These are phyloP conservation scores for Armadillidium nasatum DNA, from an alignment of 1,140 invertebrate genomes.

Conservation along the genomic window DNA sequence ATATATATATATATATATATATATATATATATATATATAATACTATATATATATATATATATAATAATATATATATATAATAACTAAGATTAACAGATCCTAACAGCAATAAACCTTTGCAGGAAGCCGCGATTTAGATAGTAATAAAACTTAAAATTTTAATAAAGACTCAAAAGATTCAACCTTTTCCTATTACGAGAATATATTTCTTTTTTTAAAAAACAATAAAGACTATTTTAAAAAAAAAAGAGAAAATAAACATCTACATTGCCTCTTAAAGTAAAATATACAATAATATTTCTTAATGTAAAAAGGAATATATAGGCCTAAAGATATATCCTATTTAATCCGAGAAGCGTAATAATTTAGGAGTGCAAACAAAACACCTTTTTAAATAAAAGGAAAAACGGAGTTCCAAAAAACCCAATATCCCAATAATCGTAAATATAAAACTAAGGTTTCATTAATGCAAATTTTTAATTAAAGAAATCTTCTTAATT, in stretches of 20 bases:
- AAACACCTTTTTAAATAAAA: too few relatives aligned
- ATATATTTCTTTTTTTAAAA: background rate
- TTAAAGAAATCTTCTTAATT: background rate
- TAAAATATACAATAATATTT: slow-evolving; percentile 7
- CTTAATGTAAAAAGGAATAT: background rate
- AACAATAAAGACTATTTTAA: background rate
- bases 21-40: too few relatives aligned
- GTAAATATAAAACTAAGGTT: background rate
- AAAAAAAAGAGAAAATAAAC: background rate
- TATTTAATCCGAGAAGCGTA: background rate
- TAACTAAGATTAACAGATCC: too few relatives aligned
- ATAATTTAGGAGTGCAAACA: too few relatives aligned
- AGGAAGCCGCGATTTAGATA: too few relatives aligned
- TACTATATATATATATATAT: too few relatives aligned
- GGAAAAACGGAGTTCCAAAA: background rate
- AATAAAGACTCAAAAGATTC: background rate
- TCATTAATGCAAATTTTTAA: slow-evolving; percentile 14
- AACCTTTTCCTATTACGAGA: background rate
- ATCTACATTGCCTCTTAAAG: slow-evolving; percentile 4
- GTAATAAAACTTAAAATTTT: background rate
- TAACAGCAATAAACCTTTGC: too few relatives aligned
- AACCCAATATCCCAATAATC: background rate
- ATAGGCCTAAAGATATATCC: background rate
- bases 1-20: too few relatives aligned
- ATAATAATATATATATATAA: too few relatives aligned